These are phyloP conservation scores for Junco hyemalis DNA, from an alignment of 2,113 vertebrate species.

Conservation along the genomic window DNA sequence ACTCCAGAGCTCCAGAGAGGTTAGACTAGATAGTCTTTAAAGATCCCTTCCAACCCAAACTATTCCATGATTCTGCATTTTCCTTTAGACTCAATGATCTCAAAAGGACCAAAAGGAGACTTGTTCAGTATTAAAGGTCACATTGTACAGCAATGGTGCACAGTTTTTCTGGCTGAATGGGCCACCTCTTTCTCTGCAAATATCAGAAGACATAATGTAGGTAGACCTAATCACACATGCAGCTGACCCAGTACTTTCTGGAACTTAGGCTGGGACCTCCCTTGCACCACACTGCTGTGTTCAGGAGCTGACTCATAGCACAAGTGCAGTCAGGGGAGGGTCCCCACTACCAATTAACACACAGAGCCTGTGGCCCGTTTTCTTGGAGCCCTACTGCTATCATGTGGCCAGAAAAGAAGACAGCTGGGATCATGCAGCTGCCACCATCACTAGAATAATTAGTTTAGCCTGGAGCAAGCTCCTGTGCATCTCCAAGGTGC, in stretches of 20 bases:
- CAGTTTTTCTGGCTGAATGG: background rate
- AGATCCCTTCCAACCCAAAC: background rate
- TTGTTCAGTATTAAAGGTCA: background rate
- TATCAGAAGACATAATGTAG: background rate
- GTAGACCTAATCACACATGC: background rate
- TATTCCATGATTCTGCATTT: background rate
- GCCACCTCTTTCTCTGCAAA: background rate
- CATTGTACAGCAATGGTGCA: background rate
- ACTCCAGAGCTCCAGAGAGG: background rate
- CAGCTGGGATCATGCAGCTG: conserved; percentile 55
- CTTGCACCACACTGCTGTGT: too few relatives aligned
- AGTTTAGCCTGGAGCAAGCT: conserved; percentile 54
- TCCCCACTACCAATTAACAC: background rate
- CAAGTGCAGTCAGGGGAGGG: background rate
- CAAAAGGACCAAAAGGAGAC: background rate
- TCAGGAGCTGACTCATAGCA: background rate
- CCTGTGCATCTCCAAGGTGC: conserved; percentile 39
- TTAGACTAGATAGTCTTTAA: background rate
- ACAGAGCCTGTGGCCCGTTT: conserved; percentile 6
- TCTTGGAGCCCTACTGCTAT: conserved; percentile 62
- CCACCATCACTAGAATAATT: conserved; percentile 43
- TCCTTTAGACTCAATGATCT: background rate
- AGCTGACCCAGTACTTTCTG: background rate
- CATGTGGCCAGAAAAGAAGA: conserved; percentile 50
- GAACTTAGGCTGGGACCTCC: background rate